Percentiles rank a stretch among this genome's conserved stretches.
Conservation (phyloP, 2,113 vertebrate genomes). For the Plecturocebus donacophilus region DNA sequence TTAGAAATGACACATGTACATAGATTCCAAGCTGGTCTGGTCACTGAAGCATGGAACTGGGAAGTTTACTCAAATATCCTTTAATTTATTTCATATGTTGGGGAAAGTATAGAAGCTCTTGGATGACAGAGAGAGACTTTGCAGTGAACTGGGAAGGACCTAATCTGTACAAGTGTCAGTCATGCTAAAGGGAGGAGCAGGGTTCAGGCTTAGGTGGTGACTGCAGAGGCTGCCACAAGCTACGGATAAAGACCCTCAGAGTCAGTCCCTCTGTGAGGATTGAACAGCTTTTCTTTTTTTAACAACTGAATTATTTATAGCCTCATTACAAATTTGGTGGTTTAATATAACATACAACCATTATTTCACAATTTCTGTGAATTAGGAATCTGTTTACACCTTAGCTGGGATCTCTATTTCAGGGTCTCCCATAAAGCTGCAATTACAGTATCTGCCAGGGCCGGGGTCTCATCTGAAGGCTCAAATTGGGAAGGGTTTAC, state of each 20-base stretch:
- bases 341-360: not conserved
- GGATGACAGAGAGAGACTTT: not conserved
- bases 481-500: not conserved
- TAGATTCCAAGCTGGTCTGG: not conserved
- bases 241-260: not conserved
- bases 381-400: not conserved
- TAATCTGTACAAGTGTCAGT: not conserved
- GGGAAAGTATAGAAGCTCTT: not conserved
- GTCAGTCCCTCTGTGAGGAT: not conserved
- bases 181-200: not conserved
- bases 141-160: not conserved
- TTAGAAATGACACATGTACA: conserved; percentile 9
- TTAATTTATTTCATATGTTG: conserved; percentile 21
- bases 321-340: not conserved
- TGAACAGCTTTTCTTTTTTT: not conserved
- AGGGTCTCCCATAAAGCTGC: not conserved
- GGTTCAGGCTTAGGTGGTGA: not conserved
- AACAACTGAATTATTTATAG: not conserved
- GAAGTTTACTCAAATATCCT: not conserved
- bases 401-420: not conserved
- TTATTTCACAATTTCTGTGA: not conserved
- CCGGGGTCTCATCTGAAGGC: not conserved
- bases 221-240: not conserved
- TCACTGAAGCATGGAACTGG: conserved; percentile 14
- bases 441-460: not conserved